Conservation (phyloP, 2,888 invertebrate species). For the Hyppa rectilinea region DNA sequence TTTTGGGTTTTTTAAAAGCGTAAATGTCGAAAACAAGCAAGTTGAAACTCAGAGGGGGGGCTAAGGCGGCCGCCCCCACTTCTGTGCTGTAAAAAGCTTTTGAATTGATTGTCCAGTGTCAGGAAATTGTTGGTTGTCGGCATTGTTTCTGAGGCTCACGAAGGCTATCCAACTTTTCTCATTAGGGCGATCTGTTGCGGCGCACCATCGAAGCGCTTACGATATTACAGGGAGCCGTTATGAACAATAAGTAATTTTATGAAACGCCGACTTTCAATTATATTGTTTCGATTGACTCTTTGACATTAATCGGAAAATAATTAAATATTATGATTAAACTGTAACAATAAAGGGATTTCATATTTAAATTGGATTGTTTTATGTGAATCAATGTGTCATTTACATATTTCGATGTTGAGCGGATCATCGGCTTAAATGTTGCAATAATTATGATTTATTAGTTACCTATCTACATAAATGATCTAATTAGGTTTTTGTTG, state of each 20-base stretch:
- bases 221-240: conserved; percentile 74
- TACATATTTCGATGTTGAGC: conserved; percentile 38
- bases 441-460: background rate
- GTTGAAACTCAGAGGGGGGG: conserved; percentile 71
- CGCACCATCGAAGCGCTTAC: conserved; percentile 78
- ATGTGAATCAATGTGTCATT: conserved; percentile 17
- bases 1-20: conserved; percentile 74
- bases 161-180: conserved; percentile 88
- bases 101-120: conserved; percentile 87
- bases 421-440: conserved; percentile 9
- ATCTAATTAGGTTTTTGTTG: conserved; percentile 32
- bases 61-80: conserved; percentile 44
- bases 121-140: conserved; percentile 85
- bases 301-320: conserved; percentile 53
- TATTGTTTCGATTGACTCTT: conserved; percentile 52
- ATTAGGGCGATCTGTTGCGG: conserved; percentile 86
- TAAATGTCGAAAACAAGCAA: conserved; percentile 77
- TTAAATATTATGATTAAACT: conserved; percentile 42
- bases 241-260: conserved; percentile 72
- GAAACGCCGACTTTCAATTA: conserved; percentile 65
- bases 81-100: conserved; percentile 82
- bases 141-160: conserved; percentile 84
- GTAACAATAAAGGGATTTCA: conserved; percentile 41
- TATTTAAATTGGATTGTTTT: conserved; percentile 14
- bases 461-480: background rate